phyloP scores from a whole-genome alignment of 2,113 vertebrate species.

The Recurvirostra avosetta region DNA sequence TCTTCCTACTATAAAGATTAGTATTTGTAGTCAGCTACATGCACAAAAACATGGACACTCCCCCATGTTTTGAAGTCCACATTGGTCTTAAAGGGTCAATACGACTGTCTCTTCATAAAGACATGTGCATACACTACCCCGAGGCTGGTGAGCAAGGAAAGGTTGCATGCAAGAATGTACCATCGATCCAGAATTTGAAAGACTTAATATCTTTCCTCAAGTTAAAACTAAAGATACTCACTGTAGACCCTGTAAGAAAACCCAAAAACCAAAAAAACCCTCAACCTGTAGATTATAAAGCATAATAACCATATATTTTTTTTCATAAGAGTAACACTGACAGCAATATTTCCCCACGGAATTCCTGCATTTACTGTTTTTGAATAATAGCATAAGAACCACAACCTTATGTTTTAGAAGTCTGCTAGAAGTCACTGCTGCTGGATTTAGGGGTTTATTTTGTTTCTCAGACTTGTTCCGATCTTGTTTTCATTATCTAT shows the following conservation, averaged over 20 bases:
- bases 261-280: not conserved
- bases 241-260: not conserved
- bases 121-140: fast-evolving
- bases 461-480: not conserved
- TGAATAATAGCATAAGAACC: not conserved
- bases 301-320: not conserved
- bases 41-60: not conserved
- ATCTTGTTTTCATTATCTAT: not conserved
- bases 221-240: not conserved
- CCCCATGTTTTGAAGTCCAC: not conserved
- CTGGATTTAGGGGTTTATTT: not conserved
- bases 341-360: not conserved
- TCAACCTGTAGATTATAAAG: not conserved
- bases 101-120: not conserved
- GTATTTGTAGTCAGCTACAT: not conserved
- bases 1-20: not conserved
- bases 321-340: not conserved
- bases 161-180: fast-evolving
- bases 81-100: not conserved
- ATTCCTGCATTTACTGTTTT: not conserved
- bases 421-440: not conserved
- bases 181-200: not conserved
- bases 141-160: not conserved
- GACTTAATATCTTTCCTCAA: not conserved
- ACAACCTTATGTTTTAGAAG: not conserved